Evolutionary conservation across 2,113 vertebrate genomes (phyloP).

Genomic region (Heteronetta atricapilla): DNA sequence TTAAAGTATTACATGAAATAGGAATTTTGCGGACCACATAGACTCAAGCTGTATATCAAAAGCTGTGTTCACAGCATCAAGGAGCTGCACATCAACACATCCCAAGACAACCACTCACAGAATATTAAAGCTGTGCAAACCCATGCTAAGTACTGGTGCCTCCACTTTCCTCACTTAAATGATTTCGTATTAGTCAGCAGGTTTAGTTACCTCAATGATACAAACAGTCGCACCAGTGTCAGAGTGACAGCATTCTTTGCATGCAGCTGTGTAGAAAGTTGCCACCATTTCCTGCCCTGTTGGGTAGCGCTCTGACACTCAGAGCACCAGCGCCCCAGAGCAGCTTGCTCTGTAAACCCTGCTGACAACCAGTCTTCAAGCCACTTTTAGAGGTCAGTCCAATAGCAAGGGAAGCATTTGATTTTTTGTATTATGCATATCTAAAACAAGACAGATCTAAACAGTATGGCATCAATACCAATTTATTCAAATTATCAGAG

Average conservation of each 20-base stretch:
- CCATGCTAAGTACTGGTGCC: not conserved
- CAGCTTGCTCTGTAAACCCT: not conserved
- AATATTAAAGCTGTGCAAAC: not conserved
- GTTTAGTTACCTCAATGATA: not conserved
- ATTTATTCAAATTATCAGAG: not conserved
- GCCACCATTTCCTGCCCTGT: too few species aligned
- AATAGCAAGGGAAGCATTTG: not conserved
- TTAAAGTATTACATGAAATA: not conserved
- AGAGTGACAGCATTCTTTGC: too few species aligned
- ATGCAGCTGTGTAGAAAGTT: not conserved
- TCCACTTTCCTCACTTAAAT: not conserved
- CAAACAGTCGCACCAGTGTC: not conserved
- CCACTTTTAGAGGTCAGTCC: not conserved
- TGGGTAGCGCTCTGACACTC: not conserved
- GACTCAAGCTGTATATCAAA: not conserved
- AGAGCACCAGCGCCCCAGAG: not conserved
- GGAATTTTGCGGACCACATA: not conserved
- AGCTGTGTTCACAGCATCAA: rapidly evolving
- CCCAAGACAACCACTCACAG: not conserved
- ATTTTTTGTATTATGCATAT: not conserved
- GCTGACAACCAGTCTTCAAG: not conserved
- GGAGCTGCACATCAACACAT: not conserved
- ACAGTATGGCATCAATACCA: not conserved
- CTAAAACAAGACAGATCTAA: not conserved
- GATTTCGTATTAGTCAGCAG: not conserved